Evolutionary conservation across 2,113 vertebrate genomes (phyloP).

Genomic region (Meles meles): DNA sequence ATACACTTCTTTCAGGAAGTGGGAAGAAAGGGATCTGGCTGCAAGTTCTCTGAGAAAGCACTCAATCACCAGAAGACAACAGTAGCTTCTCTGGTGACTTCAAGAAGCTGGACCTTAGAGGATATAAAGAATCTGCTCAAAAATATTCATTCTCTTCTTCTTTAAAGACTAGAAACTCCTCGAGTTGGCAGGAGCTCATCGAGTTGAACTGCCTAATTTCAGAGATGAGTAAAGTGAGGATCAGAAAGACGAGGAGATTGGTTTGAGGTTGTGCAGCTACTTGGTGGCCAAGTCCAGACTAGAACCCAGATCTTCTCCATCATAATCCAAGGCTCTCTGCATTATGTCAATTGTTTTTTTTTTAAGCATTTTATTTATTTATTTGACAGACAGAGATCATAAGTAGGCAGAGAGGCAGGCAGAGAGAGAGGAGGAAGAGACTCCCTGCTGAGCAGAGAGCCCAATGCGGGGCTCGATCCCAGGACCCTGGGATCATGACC

Average conservation of each 20-base stretch:
- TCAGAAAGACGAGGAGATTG: background rate
- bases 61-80: background rate
- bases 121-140: background rate
- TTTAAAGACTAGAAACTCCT: conserved; percentile 18
- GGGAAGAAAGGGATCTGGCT: background rate
- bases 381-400: too few relatives aligned
- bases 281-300: background rate
- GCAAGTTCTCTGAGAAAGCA: background rate
- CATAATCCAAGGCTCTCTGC: background rate
- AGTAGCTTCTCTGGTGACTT: background rate
- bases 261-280: background rate
- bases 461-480: too few relatives aligned
- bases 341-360: background rate
- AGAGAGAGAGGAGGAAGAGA: too few relatives aligned
- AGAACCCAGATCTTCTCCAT: conserved; percentile 2
- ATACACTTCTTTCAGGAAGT: background rate
- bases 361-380: too few relatives aligned
- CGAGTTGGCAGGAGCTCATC: background rate
- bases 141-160: background rate
- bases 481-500: too few relatives aligned
- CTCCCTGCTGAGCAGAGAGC: too few relatives aligned
- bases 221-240: background rate
- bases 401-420: too few relatives aligned
- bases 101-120: background rate
- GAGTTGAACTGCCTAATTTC: background rate